phyloP scores from a whole-genome alignment of 2,113 vertebrate genomes.

The Rhinogobius similis region DNA sequence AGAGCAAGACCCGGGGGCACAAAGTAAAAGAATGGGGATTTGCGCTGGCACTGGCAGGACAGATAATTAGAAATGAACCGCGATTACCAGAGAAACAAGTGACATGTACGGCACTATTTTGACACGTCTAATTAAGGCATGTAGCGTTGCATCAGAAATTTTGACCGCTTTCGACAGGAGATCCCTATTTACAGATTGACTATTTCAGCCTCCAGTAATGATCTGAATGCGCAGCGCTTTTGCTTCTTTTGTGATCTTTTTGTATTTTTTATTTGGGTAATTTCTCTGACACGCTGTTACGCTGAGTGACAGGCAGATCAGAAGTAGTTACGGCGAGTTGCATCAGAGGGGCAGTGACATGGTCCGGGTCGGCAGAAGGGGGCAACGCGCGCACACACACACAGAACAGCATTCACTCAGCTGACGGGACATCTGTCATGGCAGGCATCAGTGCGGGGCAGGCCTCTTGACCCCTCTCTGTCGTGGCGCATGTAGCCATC shows the following conservation, averaged over 20 bases:
- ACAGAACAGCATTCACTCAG: constrained; percentile 67
- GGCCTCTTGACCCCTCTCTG: constrained; percentile 68
- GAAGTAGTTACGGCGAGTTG: constrained; percentile 63
- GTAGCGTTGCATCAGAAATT: constrained; percentile 1
- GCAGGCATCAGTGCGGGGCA: constrained; percentile 69
- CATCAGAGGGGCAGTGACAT: constrained; percentile 64
- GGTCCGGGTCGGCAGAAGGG: constrained; percentile 31
- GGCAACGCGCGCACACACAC: constrained; percentile 49
- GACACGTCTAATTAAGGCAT: constrained; percentile 5
- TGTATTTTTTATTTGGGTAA: constrained; percentile 28
- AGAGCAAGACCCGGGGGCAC: constrained; percentile 48
- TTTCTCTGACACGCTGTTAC: constrained; percentile 41
- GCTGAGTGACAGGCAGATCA: constrained; percentile 63
- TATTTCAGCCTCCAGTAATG: constrained; percentile 24
- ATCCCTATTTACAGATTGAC: constrained; percentile 24
- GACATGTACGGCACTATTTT: constrained; percentile 18
- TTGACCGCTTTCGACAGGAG: constrained; percentile 19
- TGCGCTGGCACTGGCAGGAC: constrained; percentile 37
- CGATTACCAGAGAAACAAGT: constrained; percentile 31
- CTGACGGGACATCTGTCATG: constrained; percentile 74
- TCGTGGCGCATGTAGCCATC: constrained; percentile 59
- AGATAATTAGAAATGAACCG: constrained; percentile 37
- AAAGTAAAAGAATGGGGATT: constrained; percentile 34
- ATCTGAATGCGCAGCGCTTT: constrained; percentile 21
- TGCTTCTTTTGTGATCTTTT: constrained; percentile 17